Evolutionary conservation across 92 coral and sea anemone species (phyloP).

Genomic region (Phymanthus crucifer): DNA sequence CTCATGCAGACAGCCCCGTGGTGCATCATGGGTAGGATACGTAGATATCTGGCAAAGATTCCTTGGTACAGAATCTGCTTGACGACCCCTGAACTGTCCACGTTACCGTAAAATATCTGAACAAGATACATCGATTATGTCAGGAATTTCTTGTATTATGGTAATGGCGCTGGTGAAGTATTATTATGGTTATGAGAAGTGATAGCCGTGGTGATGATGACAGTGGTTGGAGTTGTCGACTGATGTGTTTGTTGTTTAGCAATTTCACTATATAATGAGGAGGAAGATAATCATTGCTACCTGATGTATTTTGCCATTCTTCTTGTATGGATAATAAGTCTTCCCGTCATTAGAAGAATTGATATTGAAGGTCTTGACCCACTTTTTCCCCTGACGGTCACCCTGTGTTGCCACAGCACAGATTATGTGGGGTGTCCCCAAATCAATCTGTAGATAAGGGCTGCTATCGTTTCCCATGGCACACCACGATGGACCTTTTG

Average conservation of each 20-base stretch:
- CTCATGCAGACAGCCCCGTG: conserved; percentile 14
- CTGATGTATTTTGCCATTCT: too few relatives aligned
- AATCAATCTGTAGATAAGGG: conserved; percentile 30
- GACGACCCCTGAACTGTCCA: conserved; percentile 12
- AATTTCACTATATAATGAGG: too few relatives aligned
- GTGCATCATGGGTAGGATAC: conserved; percentile 15
- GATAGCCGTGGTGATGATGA: too few relatives aligned
- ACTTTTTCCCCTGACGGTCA: conserved; percentile 18
- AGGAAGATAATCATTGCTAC: too few relatives aligned
- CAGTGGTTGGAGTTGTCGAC: too few relatives aligned
- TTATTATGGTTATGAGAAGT: too few relatives aligned
- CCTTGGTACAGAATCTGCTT: conserved; percentile 7
- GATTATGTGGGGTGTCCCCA: conserved; percentile 24
- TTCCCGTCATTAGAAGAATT: conserved; percentile 3
- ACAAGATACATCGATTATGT: too few relatives aligned
- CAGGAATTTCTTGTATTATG: too few relatives aligned
- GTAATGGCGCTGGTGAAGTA: too few relatives aligned
- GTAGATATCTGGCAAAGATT: conserved; percentile 1
- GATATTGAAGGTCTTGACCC: conserved; percentile 30
- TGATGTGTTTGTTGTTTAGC: too few relatives aligned
- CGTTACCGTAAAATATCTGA: conserved; percentile 14
- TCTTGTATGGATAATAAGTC: too few relatives aligned
- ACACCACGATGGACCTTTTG: conserved; percentile 30
- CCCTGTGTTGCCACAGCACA: conserved; percentile 45
- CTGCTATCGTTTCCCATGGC: background rate